These are phyloP conservation scores for Amphimallon solstitiale DNA, from an alignment of 2,888 invertebrate species.

Conservation along the genomic window DNA sequence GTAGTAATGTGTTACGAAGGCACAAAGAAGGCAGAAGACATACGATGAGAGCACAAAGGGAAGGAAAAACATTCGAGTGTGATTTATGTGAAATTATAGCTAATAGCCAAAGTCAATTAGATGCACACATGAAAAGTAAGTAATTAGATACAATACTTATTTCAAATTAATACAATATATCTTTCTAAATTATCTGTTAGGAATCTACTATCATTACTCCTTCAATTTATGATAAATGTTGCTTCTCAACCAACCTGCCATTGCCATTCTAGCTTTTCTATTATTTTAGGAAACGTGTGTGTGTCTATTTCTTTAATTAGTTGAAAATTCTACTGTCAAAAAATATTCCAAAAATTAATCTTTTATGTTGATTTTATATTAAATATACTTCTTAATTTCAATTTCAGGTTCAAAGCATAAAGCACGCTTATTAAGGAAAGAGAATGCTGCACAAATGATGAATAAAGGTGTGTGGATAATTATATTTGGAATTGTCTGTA, in stretches of 20 bases:
- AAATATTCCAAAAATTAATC: too few species aligned
- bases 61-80: conserved; percentile 59
- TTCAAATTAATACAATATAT: too few species aligned
- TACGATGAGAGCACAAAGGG: conserved; percentile 56
- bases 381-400: conserved; percentile 7
- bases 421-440: conserved; percentile 41
- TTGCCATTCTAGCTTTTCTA: too few species aligned
- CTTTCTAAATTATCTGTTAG: too few species aligned
- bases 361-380: too few species aligned
- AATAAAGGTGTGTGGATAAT: conserved; percentile 56
- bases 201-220: too few species aligned
- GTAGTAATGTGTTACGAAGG: conserved; percentile 57
- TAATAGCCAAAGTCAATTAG: conserved; percentile 61
- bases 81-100: conserved; percentile 59
- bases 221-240: too few species aligned
- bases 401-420: conserved; percentile 45
- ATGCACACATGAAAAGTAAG: conserved; percentile 61
- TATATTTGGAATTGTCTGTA: conserved; percentile 56
- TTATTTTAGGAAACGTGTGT: too few species aligned
- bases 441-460: conserved; percentile 45
- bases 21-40: conserved; percentile 61
- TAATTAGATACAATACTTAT: too few species aligned
- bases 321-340: too few species aligned
- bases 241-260: too few species aligned
- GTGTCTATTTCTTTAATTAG: too few species aligned